These are phyloP conservation scores for Drosophila sulfurigaster DNA, from an alignment of 1,140 invertebrate species.

Conservation along the genomic window DNA sequence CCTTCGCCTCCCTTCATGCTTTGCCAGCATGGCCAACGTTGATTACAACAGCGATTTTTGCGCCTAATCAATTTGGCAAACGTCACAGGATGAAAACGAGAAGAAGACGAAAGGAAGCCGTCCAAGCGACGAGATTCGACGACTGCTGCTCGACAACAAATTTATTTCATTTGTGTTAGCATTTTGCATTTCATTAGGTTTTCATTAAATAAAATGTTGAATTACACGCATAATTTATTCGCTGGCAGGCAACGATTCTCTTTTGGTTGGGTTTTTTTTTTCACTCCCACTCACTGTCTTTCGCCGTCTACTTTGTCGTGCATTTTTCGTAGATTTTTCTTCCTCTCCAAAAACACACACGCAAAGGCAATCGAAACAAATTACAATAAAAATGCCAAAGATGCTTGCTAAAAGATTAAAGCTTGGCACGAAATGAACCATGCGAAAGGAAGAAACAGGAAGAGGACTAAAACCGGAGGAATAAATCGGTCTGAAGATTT, in stretches of 20 bases:
- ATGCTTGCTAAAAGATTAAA: constrained; percentile 83
- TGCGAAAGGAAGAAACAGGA: constrained; percentile 17
- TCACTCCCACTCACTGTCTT: too few relatives aligned
- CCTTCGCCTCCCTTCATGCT: background rate
- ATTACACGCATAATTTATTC: constrained; percentile 84
- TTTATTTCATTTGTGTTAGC: constrained; percentile 84
- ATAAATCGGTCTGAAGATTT: constrained; percentile 44
- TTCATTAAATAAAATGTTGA: constrained; percentile 85
- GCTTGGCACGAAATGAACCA: constrained; percentile 78
- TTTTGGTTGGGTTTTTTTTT: background rate
- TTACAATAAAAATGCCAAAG: constrained; percentile 83
- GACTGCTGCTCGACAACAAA: constrained; percentile 63
- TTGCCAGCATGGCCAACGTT: constrained; percentile 14
- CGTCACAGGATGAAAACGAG: constrained; percentile 56
- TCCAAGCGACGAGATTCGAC: constrained; percentile 41
- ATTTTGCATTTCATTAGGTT: constrained; percentile 84
- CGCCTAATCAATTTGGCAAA: constrained; percentile 82
- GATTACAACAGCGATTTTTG: constrained; percentile 73
- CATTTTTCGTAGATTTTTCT: constrained; percentile 40
- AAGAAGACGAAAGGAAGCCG: constrained; percentile 19
- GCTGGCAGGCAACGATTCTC: constrained; percentile 46
- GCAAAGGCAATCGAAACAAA: constrained; percentile 75
- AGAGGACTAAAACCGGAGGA: background rate
- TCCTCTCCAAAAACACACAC: constrained; percentile 36
- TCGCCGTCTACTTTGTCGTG: constrained; percentile 10